Conservation (phyloP, 1,140 invertebrate genomes). For the Heliconius eleuchia region DNA sequence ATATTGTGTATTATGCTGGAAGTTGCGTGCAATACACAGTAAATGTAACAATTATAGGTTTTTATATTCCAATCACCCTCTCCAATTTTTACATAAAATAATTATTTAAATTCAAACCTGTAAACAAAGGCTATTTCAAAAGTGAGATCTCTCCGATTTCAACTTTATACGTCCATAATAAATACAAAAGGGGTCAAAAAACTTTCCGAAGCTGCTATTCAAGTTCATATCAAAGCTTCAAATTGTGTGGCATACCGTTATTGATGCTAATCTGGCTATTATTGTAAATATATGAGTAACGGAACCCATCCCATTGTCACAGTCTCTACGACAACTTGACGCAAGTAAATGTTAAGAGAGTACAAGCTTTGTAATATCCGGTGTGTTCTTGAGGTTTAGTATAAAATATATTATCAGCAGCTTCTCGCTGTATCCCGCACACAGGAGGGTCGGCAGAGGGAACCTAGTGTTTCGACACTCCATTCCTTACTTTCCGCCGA, state of each 20-base stretch:
- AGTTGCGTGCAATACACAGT: no score
- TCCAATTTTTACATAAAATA: neutral
- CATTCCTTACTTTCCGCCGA: no score
- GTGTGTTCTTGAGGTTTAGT: neutral
- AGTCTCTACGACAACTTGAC: conserved; percentile 17
- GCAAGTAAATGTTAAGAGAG: neutral
- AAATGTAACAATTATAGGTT: no score
- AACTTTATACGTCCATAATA: neutral
- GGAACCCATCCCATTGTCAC: conserved; percentile 31
- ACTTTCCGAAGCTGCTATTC: conserved; percentile 39
- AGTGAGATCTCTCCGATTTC: neutral
- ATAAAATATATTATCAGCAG: no score
- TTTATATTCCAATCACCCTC: no score
- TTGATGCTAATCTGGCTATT: conserved; percentile 38
- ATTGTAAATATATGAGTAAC: conserved; percentile 35
- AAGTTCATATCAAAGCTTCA: conserved; percentile 31
- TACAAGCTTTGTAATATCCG: neutral
- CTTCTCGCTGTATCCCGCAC: no score
- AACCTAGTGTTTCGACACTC: no score
- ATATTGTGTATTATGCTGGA: no score
- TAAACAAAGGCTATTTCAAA: neutral
- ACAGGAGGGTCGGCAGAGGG: no score
- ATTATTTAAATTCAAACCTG: neutral
- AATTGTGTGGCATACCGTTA: conserved; percentile 37
- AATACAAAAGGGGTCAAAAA: conserved; percentile 44